Evolutionary conservation across 2,797 vertebrate species (phyloP), one percentile per base, ranked within the genome.

Genomic region (Hippocampus kuda): DNA sequence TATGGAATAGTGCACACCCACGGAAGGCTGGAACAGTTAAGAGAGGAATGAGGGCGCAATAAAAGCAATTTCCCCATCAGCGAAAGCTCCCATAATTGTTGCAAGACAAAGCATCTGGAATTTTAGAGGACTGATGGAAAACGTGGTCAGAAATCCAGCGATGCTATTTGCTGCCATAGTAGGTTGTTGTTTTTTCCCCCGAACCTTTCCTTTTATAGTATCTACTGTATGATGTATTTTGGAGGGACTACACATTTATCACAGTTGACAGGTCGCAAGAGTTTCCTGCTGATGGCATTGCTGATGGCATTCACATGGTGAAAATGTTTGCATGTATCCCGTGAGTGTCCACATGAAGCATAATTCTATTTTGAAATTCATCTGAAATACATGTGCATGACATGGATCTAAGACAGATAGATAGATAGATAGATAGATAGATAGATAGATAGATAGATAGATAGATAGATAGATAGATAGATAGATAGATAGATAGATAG

Each of bases 41-140:
- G 77, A 78, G 77, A 24, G 6, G 73, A 82, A 79, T 76, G 77
- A 82, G 84, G 74, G 80, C 80, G 75, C 86, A 83, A 78, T 81
- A 83, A 81, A 86, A 84, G 82, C 85, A 82, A 84, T 87, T 88
- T 86, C 81, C 80, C 79, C 80, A 77, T 74, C 79, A 85, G 79
- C 75, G 81, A 86, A 83, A 79, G 76, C 75, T 72, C 79, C 85
- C 84, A 84, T 85, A 83, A 86, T 83, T 87, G 83, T 84, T 81
- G 67, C 70, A 74, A 83, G 80, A 82, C 60, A 72, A 80, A 85
- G 79, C 83, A 82, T 85, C 78, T 75, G 75, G 79, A 72, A 86
- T 77, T 80, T 78, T 75, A 60, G 77, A 75, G 70, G 75, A 87
- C 80, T 79, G 82, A 81, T 83, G 75, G 75, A 69, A 54, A 80